Evolutionary conservation across 2,797 vertebrate genomes (phyloP).

Genomic region (Coilia nasus): DNA sequence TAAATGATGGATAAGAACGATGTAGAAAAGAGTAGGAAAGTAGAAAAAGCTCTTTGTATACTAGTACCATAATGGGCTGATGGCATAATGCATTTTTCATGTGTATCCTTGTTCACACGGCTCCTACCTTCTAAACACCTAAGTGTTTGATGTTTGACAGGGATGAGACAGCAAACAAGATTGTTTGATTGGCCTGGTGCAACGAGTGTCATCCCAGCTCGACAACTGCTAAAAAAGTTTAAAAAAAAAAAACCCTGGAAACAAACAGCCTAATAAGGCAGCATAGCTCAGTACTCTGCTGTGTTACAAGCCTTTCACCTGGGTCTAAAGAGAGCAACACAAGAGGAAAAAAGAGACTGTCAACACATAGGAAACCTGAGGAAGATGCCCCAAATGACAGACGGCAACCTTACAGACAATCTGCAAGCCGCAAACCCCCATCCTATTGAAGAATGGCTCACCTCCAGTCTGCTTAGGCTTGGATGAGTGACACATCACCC

Average conservation of each 20-base stretch:
- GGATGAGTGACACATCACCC: conserved; percentile 38
- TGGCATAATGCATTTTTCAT: neutral
- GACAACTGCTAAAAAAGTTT: neutral
- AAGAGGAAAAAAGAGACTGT: neutral
- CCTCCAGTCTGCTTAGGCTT: neutral
- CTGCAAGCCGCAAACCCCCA: neutral
- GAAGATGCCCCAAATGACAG: neutral
- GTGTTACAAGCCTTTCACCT: neutral
- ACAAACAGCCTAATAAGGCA: neutral
- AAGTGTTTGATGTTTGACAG: neutral
- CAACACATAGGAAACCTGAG: neutral
- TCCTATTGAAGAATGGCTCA: neutral
- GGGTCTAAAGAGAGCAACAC: neutral
- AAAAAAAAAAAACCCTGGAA: neutral
- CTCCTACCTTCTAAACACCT: neutral
- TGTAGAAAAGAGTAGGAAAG: neutral
- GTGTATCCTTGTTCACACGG: neutral
- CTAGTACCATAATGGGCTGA: neutral
- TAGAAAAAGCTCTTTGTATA: neutral
- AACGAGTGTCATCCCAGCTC: neutral
- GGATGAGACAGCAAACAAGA: neutral
- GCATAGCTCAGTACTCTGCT: neutral
- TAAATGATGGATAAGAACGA: neutral
- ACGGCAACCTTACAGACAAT: neutral
- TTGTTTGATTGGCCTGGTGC: neutral